Base-by-base conservation (phyloP, 2,888 invertebrate genomes). In the Euzophera pinguis region DNA sequence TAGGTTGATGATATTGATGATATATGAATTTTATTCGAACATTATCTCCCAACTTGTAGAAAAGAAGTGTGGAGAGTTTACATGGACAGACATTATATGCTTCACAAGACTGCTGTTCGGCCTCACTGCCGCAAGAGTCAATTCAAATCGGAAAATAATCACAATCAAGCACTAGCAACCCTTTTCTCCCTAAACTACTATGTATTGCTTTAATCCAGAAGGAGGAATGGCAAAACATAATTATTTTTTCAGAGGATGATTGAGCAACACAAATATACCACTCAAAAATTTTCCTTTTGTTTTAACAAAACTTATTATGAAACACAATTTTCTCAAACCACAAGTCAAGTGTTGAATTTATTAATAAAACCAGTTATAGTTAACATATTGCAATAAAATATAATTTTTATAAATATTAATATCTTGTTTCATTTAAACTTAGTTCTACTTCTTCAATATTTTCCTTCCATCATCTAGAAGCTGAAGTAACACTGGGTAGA, bases 401-500 rank as follows among this genome's bases (percentile, higher is more conserved):
- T 45, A 34, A 45, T 45, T 45, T n/a, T 45, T 45, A 16, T 32
- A 29, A 14, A 45, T 14, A 32, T n/a, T n/a, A 14, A 6, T 32
- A 14, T 14, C 12, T 45, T n/a, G n/a, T n/a, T 32, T 45, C 6
- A 52, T 49, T 48, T 14, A 47, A 53, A 34, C 56, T 39, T 14
- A 50, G 37, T 16, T 47, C 55, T 75, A 78, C 50, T 80, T 78
- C 47, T 76, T 83, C 47, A 83, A 67, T 56, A 59, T 52, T 50
- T 84, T 82, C 49, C 87, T 92, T 35, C 84, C 90, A 64, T 91
- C 93, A 78, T 96, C 95, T 57, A 97, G 90, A 59, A 97, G 91
- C 58, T 94, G 93, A 48, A 96, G 90, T 92, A 99, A 94, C 49
- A 96, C 87, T 0, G 98, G 98, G 83, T 98, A 99, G 0, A 97